phyloP scores from a whole-genome alignment of 2,888 invertebrate genomes.

The Oasisia sp. region DNA sequence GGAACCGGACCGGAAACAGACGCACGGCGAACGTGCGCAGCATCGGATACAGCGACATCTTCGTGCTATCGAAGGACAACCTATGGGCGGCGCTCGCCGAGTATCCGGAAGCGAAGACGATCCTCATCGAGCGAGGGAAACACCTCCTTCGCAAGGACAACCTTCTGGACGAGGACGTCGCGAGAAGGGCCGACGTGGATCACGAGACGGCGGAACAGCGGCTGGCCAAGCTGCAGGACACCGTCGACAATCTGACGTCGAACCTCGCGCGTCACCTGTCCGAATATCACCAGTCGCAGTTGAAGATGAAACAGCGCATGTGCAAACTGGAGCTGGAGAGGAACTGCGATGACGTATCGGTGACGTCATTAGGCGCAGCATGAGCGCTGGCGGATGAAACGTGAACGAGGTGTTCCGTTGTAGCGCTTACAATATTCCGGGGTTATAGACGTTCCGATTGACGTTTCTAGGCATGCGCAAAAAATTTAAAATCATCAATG shows the following conservation, averaged over 20 bases:
- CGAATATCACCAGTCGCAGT: conserved; percentile 86
- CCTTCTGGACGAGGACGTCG: conserved; percentile 67
- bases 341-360: conserved; percentile 68
- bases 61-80: conserved; percentile 88
- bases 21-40: conserved; percentile 93
- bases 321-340: conserved; percentile 57
- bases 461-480: too few species aligned
- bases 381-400: background rate
- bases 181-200: conserved; percentile 46
- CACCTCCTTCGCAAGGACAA: conserved; percentile 66
- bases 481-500: too few species aligned
- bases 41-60: conserved; percentile 80
- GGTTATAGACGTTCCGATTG: too few species aligned
- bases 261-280: conserved; percentile 79
- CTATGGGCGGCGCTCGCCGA: conserved; percentile 84
- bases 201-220: conserved; percentile 78
- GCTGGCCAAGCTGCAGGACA: conserved; percentile 68
- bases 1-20: conserved; percentile 92
- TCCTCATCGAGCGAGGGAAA: conserved; percentile 70
- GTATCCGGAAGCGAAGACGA: conserved; percentile 68
- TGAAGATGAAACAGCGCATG: conserved; percentile 84
- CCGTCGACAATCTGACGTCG: conserved; percentile 43
- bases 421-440: too few species aligned
- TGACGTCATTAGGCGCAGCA: conserved; percentile 74
- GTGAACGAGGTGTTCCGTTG: too few species aligned